Conservation (phyloP, 92 coral and sea anemone genomes). For the Paragorgia papillata region DNA sequence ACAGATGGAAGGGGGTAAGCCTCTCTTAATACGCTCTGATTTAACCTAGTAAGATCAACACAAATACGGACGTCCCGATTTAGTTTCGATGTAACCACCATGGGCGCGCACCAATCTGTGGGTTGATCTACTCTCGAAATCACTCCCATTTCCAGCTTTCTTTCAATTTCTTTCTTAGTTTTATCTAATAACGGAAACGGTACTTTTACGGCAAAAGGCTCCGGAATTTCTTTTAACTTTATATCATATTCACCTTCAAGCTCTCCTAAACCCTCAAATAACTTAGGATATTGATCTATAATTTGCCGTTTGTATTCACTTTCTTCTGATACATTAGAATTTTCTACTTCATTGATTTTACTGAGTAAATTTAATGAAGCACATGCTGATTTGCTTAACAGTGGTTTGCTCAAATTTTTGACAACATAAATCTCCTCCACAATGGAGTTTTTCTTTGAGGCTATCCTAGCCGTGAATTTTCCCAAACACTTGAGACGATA, state of each 20-base stretch:
- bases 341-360: constrained; percentile 30
- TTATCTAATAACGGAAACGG: constrained; percentile 40
- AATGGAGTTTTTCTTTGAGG: constrained; percentile 20
- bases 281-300: constrained; percentile 47
- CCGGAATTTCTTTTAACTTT: constrained; percentile 49
- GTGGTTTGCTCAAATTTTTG: constrained; percentile 53
- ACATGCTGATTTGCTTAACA: constrained; percentile 51
- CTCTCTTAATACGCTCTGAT: constrained; percentile 52
- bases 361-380: constrained; percentile 49
- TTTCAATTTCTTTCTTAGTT: constrained; percentile 48
- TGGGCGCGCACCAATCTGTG: constrained; percentile 49
- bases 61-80: constrained; percentile 62
- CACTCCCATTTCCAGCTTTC: constrained; percentile 42
- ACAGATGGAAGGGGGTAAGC: constrained; percentile 56
- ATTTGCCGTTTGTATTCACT: constrained; percentile 6
- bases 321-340: neutral
- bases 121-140: constrained; percentile 49
- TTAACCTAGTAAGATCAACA: constrained; percentile 55
- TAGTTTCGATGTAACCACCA: constrained; percentile 49
- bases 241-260: constrained; percentile 56
- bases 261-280: constrained; percentile 59
- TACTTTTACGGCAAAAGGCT: constrained; percentile 57
- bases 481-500: constrained; percentile 46
- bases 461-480: constrained; percentile 39
- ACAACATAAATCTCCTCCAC: constrained; percentile 28